Conservation (phyloP, 2,888 invertebrate species). For the Pammene fasciana region DNA sequence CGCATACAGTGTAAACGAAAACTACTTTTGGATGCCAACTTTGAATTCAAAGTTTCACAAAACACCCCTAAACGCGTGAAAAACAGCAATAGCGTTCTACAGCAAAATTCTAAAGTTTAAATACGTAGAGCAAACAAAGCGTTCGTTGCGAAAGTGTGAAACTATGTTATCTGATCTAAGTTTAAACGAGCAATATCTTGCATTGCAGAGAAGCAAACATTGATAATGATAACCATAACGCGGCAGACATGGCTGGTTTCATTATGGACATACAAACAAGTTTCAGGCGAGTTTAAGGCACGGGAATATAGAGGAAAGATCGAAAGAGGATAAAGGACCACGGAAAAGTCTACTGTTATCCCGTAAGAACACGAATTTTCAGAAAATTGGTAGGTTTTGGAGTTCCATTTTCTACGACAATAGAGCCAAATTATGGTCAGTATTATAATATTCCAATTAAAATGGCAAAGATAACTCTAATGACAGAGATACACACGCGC, state of each 20-base stretch:
- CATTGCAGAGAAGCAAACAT: constrained; percentile 44
- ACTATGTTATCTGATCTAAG: constrained; percentile 40
- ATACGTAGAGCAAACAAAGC: constrained; percentile 9
- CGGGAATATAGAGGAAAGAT: constrained; percentile 37
- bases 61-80: not conserved
- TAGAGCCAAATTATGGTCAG: too few species aligned
- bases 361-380: too few species aligned
- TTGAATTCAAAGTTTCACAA: not conserved
- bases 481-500: too few species aligned
- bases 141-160: constrained; percentile 34
- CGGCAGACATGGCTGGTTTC: constrained; percentile 47
- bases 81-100: constrained; percentile 5
- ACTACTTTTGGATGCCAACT: not conserved
- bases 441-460: too few species aligned
- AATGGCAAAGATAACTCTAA: too few species aligned
- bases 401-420: too few species aligned
- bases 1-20: not conserved
- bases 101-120: constrained; percentile 12
- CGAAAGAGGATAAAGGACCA: not conserved
- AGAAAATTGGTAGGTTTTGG: too few species aligned
- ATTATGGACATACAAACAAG: constrained; percentile 46
- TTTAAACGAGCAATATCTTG: constrained; percentile 36
- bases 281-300: constrained; percentile 43
- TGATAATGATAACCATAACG: constrained; percentile 49
- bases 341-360: too few species aligned